phyloP scores from a whole-genome alignment of 2,797 vertebrate species.

The Poecilia gillii region DNA sequence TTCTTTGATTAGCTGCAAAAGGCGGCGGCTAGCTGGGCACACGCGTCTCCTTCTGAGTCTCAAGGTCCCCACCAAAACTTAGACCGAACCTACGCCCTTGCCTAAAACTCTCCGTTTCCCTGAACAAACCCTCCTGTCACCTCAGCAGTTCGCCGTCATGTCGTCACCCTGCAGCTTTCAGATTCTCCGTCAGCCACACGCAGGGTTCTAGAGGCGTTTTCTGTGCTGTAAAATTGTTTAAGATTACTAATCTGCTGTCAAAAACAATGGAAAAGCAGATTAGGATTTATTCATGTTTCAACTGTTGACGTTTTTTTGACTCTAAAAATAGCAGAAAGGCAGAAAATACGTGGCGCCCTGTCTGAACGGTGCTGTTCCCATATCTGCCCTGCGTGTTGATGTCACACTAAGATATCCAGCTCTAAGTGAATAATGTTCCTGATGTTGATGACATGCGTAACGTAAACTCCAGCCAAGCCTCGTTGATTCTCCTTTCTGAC shows the following conservation, averaged over 20 bases:
- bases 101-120: not conserved
- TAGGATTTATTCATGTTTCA: not conserved
- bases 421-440: not conserved
- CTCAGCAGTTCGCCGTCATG: no score
- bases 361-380: not conserved
- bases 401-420: not conserved
- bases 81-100: no score
- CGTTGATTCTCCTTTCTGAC: conserved; percentile 3
- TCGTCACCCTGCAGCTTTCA: not conserved
- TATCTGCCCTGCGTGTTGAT: not conserved
- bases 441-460: not conserved
- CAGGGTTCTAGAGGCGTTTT: not conserved
- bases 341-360: not conserved
- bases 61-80: no score
- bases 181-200: not conserved
- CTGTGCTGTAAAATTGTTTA: not conserved
- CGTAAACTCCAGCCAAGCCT: not conserved
- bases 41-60: no score
- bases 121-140: not conserved
- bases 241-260: not conserved
- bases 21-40: no score
- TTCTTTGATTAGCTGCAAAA: no score
- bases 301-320: not conserved
- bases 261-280: not conserved
- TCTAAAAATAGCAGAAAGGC: not conserved